These are phyloP conservation scores for Scaptomyza polygonia DNA, from an alignment of 2,888 invertebrate genomes.

Conservation along the genomic window DNA sequence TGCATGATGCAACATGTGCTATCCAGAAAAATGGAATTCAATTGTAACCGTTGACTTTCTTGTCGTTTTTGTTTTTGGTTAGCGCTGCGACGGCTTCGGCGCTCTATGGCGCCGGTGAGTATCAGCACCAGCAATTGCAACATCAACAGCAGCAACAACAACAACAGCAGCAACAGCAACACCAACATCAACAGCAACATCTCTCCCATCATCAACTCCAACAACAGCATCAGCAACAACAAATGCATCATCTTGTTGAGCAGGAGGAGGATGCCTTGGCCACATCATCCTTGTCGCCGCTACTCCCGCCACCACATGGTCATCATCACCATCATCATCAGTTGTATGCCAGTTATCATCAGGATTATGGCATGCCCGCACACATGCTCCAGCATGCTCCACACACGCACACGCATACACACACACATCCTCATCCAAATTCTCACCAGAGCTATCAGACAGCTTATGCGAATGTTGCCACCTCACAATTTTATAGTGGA, in stretches of 20 bases:
- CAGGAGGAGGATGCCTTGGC: constrained; percentile 56
- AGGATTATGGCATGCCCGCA: constrained; percentile 72
- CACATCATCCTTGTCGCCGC: constrained; percentile 56
- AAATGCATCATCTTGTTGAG: constrained; percentile 42
- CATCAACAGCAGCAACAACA: constrained; percentile 45
- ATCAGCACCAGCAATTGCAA: constrained; percentile 43
- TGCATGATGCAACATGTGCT: constrained; percentile 75
- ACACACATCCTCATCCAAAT: constrained; percentile 26
- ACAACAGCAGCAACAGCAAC: constrained; percentile 40
- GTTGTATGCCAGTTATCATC: constrained; percentile 67
- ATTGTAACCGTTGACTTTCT: constrained; percentile 12
- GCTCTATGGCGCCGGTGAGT: constrained; percentile 70
- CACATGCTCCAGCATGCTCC: constrained; percentile 60
- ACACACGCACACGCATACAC: constrained; percentile 11
- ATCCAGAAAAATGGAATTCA: constrained; percentile 29
- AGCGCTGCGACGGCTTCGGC: constrained; percentile 69
- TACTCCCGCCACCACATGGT: constrained; percentile 62
- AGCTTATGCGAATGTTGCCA: constrained; percentile 55
- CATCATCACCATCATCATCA: constrained; percentile 57
- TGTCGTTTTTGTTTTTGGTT: constrained; percentile 2
- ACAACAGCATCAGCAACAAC: constrained; percentile 48
- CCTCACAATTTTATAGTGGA: constrained; percentile 64
- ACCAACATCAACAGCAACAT: constrained; percentile 27
- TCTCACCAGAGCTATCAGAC: constrained; percentile 59
- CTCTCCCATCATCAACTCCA: constrained; percentile 47